These are phyloP conservation scores for Microcebus ravelobensis DNA, from an alignment of 2,113 vertebrate species.

Conservation along the genomic window DNA sequence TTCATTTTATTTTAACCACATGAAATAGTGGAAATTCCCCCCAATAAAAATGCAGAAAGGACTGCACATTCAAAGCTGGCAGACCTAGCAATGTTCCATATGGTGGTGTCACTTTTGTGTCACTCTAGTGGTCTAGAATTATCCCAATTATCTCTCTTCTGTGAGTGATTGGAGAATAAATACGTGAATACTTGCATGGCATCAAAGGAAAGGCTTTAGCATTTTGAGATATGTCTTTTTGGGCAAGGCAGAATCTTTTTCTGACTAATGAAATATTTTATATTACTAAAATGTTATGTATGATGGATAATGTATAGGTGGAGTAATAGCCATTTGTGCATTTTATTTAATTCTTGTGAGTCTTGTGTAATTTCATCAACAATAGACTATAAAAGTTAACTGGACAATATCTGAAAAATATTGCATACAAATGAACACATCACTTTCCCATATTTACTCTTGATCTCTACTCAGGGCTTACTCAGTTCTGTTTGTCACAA, in stretches of 20 bases:
- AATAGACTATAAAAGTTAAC: background rate
- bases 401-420: constrained; percentile 9
- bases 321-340: background rate
- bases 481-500: background rate
- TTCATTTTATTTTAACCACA: background rate
- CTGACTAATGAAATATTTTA: background rate
- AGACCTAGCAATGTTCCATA: background rate
- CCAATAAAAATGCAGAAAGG: background rate
- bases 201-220: background rate
- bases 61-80: background rate
- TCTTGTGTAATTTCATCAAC: background rate
- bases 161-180: background rate
- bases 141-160: background rate
- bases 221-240: background rate
- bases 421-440: background rate
- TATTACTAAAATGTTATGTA: background rate
- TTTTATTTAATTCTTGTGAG: background rate
- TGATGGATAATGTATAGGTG: background rate
- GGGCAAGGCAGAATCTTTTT: background rate
- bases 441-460: background rate
- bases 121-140: background rate
- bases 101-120: background rate
- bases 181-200: background rate
- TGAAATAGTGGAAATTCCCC: background rate
- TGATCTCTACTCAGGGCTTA: background rate